These are phyloP conservation scores for Sphenodon punctatus DNA, from an alignment of 2,797 vertebrate species.

Conservation along the genomic window DNA sequence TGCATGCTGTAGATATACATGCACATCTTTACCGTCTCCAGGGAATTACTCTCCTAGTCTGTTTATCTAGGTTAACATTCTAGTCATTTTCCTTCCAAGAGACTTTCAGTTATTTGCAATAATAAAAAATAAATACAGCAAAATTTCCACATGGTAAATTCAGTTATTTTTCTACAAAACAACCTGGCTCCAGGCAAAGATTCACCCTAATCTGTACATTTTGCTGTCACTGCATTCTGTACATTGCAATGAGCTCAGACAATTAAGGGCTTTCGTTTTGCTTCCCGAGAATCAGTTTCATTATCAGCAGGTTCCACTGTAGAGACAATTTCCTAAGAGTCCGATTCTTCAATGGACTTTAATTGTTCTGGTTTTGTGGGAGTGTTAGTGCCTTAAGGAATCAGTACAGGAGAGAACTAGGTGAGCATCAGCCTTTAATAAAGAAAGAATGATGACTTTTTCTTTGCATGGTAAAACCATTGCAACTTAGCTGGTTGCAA, in stretches of 20 bases:
- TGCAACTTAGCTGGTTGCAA: no score
- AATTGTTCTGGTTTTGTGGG: conserved; percentile 13
- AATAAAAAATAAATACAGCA: background rate
- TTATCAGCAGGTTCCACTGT: background rate
- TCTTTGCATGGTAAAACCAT: no score
- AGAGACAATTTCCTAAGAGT: background rate
- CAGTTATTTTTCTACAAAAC: conserved; percentile 13
- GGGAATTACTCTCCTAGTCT: background rate
- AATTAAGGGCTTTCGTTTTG: background rate
- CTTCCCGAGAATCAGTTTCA: conserved; percentile 21
- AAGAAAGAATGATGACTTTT: no score
- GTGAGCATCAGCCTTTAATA: background rate
- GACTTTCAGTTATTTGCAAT: background rate
- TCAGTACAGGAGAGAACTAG: background rate
- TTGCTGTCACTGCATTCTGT: background rate
- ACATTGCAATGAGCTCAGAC: background rate
- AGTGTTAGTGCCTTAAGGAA: conserved; percentile 4
- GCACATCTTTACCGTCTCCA: background rate
- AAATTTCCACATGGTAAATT: background rate
- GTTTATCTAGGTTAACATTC: background rate
- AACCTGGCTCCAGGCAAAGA: background rate
- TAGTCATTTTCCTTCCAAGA: background rate
- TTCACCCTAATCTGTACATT: background rate
- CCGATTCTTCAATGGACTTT: background rate
- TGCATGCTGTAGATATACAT: background rate